phyloP scores from a whole-genome alignment of 1,140 invertebrate species.

The Drosophila obscura region DNA sequence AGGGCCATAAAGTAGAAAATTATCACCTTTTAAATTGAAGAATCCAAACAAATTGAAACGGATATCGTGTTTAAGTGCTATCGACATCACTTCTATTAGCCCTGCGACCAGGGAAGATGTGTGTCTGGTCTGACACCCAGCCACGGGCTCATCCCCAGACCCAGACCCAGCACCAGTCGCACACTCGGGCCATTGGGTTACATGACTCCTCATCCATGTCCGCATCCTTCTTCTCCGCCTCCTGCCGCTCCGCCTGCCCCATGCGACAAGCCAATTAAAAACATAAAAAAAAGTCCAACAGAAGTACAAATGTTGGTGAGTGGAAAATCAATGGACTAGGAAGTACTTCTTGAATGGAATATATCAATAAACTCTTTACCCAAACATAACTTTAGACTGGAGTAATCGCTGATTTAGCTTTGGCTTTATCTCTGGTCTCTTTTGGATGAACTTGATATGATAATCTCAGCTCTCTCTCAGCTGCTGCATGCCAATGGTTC shows the following conservation, averaged over 20 bases:
- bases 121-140: slow-evolving; percentile 43
- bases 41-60: slow-evolving; percentile 84
- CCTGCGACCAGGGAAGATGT: slow-evolving; percentile 23
- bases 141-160: background rate
- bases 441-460: no score
- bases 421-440: no score
- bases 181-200: slow-evolving; percentile 51
- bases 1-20: slow-evolving; percentile 84
- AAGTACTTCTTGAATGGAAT: slow-evolving; percentile 6
- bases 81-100: slow-evolving; percentile 84
- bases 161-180: no score
- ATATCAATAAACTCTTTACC: background rate
- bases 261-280: slow-evolving; percentile 81
- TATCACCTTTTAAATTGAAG: slow-evolving; percentile 84
- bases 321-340: slow-evolving; percentile 2
- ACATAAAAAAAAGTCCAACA: slow-evolving; percentile 54
- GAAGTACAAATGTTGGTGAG: slow-evolving; percentile 21
- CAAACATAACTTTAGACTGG: background rate
- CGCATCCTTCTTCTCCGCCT: slow-evolving; percentile 42
- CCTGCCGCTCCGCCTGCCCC: background rate
- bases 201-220: slow-evolving; percentile 65
- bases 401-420: no score
- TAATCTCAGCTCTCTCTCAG: background rate
- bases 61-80: slow-evolving; percentile 84
- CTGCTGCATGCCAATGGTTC: background rate